These are phyloP conservation scores for Falco novaeseelandiae DNA, from an alignment of 2,797 vertebrate species.

Conservation along the genomic window DNA sequence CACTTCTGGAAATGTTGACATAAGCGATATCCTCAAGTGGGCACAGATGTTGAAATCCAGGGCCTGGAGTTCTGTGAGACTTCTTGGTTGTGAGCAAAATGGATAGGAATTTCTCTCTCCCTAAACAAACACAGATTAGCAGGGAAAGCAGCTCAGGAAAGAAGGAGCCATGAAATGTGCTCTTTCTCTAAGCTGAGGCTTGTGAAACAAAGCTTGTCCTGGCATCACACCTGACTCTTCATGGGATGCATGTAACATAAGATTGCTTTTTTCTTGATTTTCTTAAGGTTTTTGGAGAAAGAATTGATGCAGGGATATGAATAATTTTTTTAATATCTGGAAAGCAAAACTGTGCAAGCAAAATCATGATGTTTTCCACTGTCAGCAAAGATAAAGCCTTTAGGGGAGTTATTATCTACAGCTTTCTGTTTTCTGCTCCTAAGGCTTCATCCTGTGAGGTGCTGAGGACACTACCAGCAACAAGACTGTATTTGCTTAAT, in stretches of 20 bases:
- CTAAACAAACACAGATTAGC: constrained; percentile 28
- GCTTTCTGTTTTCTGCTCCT: not conserved
- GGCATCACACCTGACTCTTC: not conserved
- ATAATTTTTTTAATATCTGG: not conserved
- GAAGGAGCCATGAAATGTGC: not conserved
- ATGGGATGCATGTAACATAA: not conserved
- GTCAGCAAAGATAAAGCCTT: not conserved
- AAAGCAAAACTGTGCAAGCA: not conserved
- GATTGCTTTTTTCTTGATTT: not conserved
- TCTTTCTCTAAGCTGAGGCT: not conserved
- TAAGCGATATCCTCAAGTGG: not conserved
- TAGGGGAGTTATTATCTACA: not conserved
- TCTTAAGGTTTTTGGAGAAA: not conserved
- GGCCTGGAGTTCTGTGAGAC: not conserved
- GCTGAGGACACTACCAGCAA: not conserved
- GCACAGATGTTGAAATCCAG: constrained; percentile 6
- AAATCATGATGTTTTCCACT: not conserved
- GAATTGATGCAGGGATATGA: not conserved
- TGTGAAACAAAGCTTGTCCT: not conserved
- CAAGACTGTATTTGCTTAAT: not conserved
- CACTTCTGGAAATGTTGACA: not conserved
- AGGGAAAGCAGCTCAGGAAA: not conserved
- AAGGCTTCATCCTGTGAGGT: not conserved
- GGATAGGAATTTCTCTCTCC: constrained; percentile 35
- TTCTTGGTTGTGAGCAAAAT: not conserved